A percentile compares a stretch with the other conserved stretches of the same genome.
Evolutionary conservation across 2,113 vertebrate species (phyloP).

Genomic region (Naja naja): DNA sequence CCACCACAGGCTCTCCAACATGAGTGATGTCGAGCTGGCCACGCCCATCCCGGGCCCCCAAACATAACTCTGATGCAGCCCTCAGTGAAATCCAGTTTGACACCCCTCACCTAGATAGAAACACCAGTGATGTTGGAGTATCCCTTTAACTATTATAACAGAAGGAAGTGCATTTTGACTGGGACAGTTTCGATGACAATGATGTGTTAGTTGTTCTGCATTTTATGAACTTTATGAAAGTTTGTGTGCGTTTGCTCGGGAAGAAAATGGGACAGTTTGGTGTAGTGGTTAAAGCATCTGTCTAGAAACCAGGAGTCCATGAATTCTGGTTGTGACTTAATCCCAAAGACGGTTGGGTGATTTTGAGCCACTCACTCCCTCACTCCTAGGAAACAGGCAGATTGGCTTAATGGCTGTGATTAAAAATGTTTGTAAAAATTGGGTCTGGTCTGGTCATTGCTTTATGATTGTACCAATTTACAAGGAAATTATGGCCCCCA

Average conservation of each 20-base stretch:
- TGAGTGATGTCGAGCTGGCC: too few species aligned
- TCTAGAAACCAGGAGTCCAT: neutral
- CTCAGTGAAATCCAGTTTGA: too few species aligned
- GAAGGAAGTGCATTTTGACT: constrained; percentile 10
- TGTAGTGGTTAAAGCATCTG: neutral
- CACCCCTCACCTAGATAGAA: constrained; percentile 40
- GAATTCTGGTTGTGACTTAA: neutral
- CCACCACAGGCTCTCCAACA: too few species aligned
- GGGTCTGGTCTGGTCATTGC: neutral
- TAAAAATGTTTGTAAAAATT: neutral
- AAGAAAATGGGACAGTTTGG: neutral
- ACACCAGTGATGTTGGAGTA: constrained; percentile 1
- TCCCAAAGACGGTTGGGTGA: neutral
- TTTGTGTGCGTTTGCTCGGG: accelerated
- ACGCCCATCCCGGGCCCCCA: too few species aligned
- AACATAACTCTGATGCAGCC: too few species aligned
- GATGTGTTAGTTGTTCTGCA: neutral
- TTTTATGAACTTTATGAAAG: neutral
- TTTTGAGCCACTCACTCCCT: neutral
- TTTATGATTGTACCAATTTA: neutral
- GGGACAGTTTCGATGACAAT: neutral
- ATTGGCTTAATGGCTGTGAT: neutral
- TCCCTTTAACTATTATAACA: constrained; percentile 38
- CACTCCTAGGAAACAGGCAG: neutral
- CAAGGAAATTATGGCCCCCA: too few species aligned